These are phyloP conservation scores for Odocoileus virginianus DNA, from an alignment of 2,113 vertebrate species.

Conservation along the genomic window DNA sequence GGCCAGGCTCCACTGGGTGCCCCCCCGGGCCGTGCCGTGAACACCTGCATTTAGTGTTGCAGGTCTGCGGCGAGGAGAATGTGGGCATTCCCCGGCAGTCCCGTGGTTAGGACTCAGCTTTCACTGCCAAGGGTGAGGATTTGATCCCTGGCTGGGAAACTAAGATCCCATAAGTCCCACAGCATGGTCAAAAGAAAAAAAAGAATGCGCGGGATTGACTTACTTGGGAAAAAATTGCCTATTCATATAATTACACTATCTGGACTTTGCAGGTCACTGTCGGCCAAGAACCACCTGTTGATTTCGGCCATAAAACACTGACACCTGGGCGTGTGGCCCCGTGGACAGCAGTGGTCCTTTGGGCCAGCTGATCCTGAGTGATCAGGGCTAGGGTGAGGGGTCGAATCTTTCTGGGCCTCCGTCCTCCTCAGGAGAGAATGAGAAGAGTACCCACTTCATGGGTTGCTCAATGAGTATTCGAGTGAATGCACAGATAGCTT, in stretches of 20 bases:
- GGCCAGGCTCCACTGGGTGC: not conserved
- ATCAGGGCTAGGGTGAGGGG: no score
- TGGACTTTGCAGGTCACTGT: not conserved
- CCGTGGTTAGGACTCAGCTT: not conserved
- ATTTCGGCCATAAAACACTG: not conserved
- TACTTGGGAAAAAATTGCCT: not conserved
- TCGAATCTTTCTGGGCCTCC: not conserved
- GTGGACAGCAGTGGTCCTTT: not conserved
- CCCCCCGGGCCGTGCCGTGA: not conserved
- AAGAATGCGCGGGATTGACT: not conserved
- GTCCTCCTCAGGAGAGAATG: not conserved
- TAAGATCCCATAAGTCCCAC: not conserved
- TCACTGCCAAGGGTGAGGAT: not conserved
- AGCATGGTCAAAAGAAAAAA: not conserved
- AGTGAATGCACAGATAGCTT: not conserved
- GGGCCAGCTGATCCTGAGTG: not conserved
- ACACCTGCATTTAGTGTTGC: not conserved
- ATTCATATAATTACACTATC: not conserved
- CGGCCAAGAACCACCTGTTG: not conserved
- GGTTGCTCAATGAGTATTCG: not conserved
- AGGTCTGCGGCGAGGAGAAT: not conserved
- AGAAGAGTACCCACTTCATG: fast-evolving
- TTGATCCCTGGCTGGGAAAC: not conserved
- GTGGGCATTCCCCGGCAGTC: not conserved
- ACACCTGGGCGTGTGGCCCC: not conserved